Evolutionary conservation across 2,113 vertebrate genomes (phyloP), one percentile per base, ranked within the genome.

Genomic region (Gobiocypris rarus): DNA sequence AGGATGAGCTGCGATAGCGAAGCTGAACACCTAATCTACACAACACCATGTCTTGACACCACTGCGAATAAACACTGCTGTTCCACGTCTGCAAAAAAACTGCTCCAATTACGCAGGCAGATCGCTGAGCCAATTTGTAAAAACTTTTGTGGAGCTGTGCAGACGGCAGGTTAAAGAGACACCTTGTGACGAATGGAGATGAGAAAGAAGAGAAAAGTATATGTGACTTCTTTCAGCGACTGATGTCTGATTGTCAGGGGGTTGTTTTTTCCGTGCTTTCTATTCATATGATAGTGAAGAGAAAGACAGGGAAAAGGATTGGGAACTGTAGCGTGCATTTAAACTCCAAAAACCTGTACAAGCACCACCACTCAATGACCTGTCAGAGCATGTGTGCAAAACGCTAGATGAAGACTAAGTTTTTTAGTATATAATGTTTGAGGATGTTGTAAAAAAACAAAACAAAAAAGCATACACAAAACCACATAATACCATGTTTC

Each of bases 1-100:
- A 83, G 84, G 70, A 85, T 82, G 71, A 82, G 54, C 81, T 85
- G 81, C 17, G 82, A 80, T 85, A 87, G 86, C 78, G 67, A 45
- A 85, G 74, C 84, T 88, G 74, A 88, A 81, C 73, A 61, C 67
- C 83, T 88, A 88, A 88, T 88, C 84, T 75, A 69, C 70, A 13
- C 77, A 79, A 83, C 84, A 63, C 81, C 52, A 8, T 81, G 84
- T 81, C 69, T 38, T 38, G 14, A 69, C 75, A 43, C 59, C 11
- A 45, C 19, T 9, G 61, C 59, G 38, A 85, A 88, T 75, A 81
- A 85, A 84, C 58, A 58, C 19, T 34, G 75, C 52, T 48, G 11
- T 19, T 52, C 70, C 26, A 22, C 48, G 24, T 45, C 24, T 58
- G 38, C 43, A 65, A 54, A 56, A 14, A 15, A 22, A 54, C 19